Evolutionary conservation across 1,140 invertebrate species (phyloP), one percentile per base, ranked within the genome.

Genomic region (Trichonephila inaurata): DNA sequence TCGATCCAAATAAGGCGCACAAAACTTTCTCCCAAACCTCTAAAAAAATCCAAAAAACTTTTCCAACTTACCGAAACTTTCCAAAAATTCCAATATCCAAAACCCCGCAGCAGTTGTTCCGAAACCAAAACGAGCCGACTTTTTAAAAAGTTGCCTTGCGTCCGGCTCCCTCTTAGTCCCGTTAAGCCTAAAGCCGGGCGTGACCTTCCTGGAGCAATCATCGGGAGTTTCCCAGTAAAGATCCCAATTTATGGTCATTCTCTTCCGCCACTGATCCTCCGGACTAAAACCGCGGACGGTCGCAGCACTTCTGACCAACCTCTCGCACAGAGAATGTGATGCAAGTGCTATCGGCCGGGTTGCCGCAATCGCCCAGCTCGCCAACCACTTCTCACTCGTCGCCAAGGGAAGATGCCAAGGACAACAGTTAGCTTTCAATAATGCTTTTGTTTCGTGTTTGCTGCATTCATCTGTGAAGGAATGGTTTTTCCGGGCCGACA

Each of bases 151-250:
- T 18, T 8, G 60, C n/a, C 18, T 21, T n/a, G 62, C 87, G 6
- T 89, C 28, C 33, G n/a, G 18, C n/a, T 44, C 33, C 28, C 44
- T 19, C 62, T 69, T 10, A 81, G 89, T 90, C 51, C 66, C 18
- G 40, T 77, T 89, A 83, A 91, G 82, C 58, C 89, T 81, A 83
- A 91, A 91, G 82, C 44, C 89, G 89, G 89, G 89, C 61, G 60
- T 83, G 89, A 91, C 89, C 89, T 91, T 72, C 66, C 64, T 19
- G 51, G 83, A 86, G 44, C 44, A 61, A 86, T 69, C 16, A 87
- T 61, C 85, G 85, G 85, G 85, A 87, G 85, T 87, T 87, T 62
- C 28, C 60, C 58, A 33, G 85, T 87, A 33, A 77, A 19, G 72
- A 77, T 77, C 72, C 72, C 72, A 77, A 85, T 60, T 60, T 60